Conservation (phyloP, 2,113 vertebrate genomes). For the Cavia aperea region DNA sequence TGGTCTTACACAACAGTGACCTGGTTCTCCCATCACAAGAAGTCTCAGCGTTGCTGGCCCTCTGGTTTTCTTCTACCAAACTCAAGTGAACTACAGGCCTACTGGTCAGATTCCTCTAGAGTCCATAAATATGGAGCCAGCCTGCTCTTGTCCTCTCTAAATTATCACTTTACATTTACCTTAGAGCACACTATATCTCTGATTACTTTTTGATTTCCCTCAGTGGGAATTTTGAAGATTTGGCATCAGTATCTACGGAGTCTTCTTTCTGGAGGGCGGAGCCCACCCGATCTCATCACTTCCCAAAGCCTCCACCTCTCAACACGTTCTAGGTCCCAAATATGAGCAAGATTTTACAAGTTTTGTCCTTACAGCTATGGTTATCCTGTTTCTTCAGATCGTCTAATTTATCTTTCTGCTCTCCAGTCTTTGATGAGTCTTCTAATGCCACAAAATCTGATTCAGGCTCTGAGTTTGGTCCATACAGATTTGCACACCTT, state of each 20-base stretch:
- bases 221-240: slow-evolving; percentile 75
- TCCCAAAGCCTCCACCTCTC: not conserved
- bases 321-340: not conserved
- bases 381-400: slow-evolving; percentile 69
- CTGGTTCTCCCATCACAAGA: slow-evolving; percentile 80
- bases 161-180: slow-evolving; percentile 76
- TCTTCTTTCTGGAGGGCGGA: slow-evolving; percentile 65
- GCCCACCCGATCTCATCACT: not conserved
- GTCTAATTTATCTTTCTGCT: slow-evolving; percentile 74
- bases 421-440: slow-evolving; percentile 79
- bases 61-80: slow-evolving; percentile 43
- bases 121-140: slow-evolving; percentile 82
- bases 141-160: slow-evolving; percentile 84
- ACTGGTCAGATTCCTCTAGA: slow-evolving; percentile 84
- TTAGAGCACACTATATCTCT: slow-evolving; percentile 77
- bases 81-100: slow-evolving; percentile 80
- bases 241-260: slow-evolving; percentile 71
- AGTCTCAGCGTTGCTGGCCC: slow-evolving; percentile 81
- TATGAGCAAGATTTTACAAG: not conserved
- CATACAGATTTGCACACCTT: slow-evolving; percentile 87
- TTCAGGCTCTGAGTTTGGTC: slow-evolving; percentile 85
- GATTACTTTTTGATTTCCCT: slow-evolving; percentile 81
- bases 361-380: slow-evolving; percentile 58
- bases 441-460: slow-evolving; percentile 82
- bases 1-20: slow-evolving; percentile 82